Evolutionary conservation across 2,797 vertebrate genomes (phyloP).

Genomic region (Lithobates sylvaticus): DNA sequence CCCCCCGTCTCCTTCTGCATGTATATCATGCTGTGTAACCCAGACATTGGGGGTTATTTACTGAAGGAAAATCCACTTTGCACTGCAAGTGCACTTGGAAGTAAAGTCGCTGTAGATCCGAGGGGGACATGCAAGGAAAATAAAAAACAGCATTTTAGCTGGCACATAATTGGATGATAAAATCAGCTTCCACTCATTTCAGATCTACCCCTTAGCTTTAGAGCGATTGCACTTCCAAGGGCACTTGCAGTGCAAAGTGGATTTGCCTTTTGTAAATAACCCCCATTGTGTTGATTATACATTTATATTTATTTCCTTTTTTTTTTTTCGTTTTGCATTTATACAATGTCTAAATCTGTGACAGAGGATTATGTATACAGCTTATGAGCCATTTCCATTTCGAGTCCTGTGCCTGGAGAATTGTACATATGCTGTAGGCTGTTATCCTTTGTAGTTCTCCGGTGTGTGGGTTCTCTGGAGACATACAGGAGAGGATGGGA

Average conservation of each 20-base stretch:
- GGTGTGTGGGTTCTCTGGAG: constrained; percentile 23
- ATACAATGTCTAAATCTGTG: constrained; percentile 31
- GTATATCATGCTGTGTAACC: neutral
- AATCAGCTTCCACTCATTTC: too few species aligned
- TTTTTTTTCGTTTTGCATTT: constrained; percentile 8
- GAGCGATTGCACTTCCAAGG: too few species aligned
- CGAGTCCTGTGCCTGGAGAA: constrained; percentile 43
- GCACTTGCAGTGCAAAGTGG: too few species aligned
- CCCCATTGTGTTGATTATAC: neutral
- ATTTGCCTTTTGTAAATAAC: too few species aligned
- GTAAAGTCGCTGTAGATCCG: too few species aligned
- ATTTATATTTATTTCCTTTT: constrained; percentile 1
- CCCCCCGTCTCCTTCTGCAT: neutral
- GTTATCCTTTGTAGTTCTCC: constrained; percentile 39
- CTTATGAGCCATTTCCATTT: constrained; percentile 55
- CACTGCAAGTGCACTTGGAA: too few species aligned
- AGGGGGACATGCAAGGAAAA: too few species aligned
- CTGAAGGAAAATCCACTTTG: too few species aligned
- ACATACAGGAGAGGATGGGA: constrained; percentile 12
- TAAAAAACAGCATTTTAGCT: too few species aligned
- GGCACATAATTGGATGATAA: too few species aligned
- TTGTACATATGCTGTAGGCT: constrained; percentile 46
- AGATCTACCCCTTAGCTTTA: too few species aligned
- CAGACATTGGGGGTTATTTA: too few species aligned
- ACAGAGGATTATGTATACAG: constrained; percentile 45